Base-by-base conservation (phyloP, 37 sponge, comb jelly and placozoan species). In the Petrosia ficiformis region DNA sequence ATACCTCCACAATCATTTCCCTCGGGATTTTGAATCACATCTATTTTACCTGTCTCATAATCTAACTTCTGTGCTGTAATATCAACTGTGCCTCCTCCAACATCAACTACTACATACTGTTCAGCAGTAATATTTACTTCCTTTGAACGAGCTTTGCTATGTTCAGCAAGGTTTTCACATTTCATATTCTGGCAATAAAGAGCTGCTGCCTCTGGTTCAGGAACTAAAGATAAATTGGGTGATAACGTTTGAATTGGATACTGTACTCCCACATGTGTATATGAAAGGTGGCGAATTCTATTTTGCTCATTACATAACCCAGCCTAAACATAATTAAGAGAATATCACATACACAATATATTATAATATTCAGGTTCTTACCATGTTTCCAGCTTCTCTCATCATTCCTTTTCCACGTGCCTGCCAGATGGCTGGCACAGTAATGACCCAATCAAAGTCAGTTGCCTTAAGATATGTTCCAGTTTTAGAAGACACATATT, bases 321-420 rank as follows among this genome's bases (percentile, higher is more conserved):
- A 60, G 83, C 83, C 83, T 83, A 39, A 68, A 32, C 35, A 30
- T 29, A 68, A 35, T 24, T 19, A 25, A 64, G n/a, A n/a, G 29
- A 64, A 64, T 64, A 19, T 48, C 8, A 48, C 14, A 14, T 48
- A 48, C 14, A 48, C 14, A 8, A 8, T 48, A 19, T 48, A 14
- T 48, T 8, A 48, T 14, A 19, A 48, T 48, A 19, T 48, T 48
- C 8, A 48, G 11, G 26, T 61, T 57, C 42, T 42, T 59, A 84
- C 84, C 72, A 77, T 77, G 37, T 84, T 77, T 59, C 78, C 84
- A 64, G 84, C 84, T 34, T 84, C 84, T 63, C 84, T 77, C 84
- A 84, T 84, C 67, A 84, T 58, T 42, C 72, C 71, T 39, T 77
- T 84, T 1, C 84, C 84, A 34, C 41, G 60, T 19, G 70, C 72